Evolutionary conservation across 2,797 vertebrate genomes (phyloP), one percentile per base, ranked within the genome.

Genomic region (Hippoglossus hippoglossus): DNA sequence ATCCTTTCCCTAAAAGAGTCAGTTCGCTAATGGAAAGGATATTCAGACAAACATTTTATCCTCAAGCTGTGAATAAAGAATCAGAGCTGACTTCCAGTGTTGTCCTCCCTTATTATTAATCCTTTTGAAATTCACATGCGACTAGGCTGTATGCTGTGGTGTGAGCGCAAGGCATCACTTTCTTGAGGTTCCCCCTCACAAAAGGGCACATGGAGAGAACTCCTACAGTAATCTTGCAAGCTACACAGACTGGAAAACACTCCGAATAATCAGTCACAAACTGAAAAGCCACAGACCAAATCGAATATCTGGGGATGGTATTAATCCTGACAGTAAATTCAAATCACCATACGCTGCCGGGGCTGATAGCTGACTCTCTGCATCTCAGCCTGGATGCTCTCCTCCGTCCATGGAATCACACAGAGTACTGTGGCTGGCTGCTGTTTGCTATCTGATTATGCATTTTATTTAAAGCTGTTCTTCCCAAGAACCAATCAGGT

Each of bases 291-390:
- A 63, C 44, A 61, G 75, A 86, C 70, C 59, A 76, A 89, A 89
- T 85, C 34, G 10, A 85, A 88, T 18, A 91, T 80, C 67, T 78
- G 57, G 51, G 63, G 75, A 85, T 44, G 64, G 78, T 86, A 91
- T 92, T 89, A 90, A 92, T 87, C 83, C 82, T 83, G 84, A 81
- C 73, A 88, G 88, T 81, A 81, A 86, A 88, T 83, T 91, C 84
- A 83, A 83, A 88, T 84, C 80, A 75, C 21, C 49, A 59, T 15
- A 50, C 46, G 19, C 82, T 71, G 80, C 71, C 21, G 73, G 56
- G 50, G 63, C 73, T 75, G 82, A 91, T 87, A 86, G 86, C 67
- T 75, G 85, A 75, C 73, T 85, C 67, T 68, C 63, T 82, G 71
- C 67, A 71, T 80, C 68, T 77, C 61, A 31, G 61, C 70, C 63